Percentiles rank a stretch among this genome's conserved stretches.
Conservation (phyloP, 2,797 vertebrate genomes). For the Micromesistius poutassou region DNA sequence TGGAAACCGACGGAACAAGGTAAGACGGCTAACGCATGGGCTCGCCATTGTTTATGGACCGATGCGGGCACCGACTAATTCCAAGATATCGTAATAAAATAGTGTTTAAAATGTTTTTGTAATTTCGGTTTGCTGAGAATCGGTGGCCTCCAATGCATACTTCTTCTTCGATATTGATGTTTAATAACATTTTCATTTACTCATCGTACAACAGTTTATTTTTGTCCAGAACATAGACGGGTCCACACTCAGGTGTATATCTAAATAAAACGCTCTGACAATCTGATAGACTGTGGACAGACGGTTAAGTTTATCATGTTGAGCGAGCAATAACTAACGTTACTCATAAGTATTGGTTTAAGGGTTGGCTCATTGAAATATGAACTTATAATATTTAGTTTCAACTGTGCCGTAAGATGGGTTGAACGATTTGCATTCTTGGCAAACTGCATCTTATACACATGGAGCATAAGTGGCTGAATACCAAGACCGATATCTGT, state of each 20-base stretch:
- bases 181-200: background rate
- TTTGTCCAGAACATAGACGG: background rate
- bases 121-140: background rate
- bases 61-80: conserved; percentile 27
- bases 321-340: background rate
- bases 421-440: background rate
- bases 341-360: background rate
- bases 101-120: background rate
- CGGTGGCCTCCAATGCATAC: background rate
- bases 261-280: no score
- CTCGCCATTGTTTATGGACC: conserved; percentile 63
- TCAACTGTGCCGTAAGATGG: background rate
- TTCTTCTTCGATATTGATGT: background rate
- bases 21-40: conserved; percentile 48
- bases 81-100: background rate
- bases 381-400: no score
- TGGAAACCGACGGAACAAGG: conserved; percentile 41
- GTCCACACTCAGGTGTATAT: background rate
- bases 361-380: background rate
- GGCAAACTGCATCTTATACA: no score
- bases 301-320: background rate
- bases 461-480: background rate
- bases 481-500: no score
- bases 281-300: background rate
- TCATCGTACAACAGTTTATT: background rate